Evolutionary conservation across 2,113 vertebrate genomes (phyloP).

Genomic region (Rhinopithecus roxellana): DNA sequence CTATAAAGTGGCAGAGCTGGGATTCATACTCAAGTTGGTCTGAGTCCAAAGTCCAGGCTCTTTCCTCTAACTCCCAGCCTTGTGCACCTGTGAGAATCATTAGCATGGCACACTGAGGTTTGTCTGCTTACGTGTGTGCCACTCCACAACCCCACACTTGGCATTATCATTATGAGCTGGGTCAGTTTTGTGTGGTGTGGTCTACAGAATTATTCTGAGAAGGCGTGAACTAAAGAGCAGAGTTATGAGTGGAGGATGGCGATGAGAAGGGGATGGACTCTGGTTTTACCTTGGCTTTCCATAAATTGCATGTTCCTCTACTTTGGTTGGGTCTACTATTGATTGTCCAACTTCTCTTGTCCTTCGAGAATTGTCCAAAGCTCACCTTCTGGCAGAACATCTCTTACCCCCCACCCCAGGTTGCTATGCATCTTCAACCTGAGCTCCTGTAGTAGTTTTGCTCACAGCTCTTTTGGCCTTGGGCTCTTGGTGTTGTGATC

Average conservation of each 20-base stretch:
- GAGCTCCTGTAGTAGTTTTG: not conserved
- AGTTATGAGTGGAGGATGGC: not conserved
- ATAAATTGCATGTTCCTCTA: not conserved
- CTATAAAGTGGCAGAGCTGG: not conserved
- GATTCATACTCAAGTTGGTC: not conserved
- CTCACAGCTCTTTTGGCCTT: not conserved
- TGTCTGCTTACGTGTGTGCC: not conserved
- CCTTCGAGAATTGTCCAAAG: not conserved
- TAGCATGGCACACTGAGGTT: accelerated
- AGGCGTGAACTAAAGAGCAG: not conserved
- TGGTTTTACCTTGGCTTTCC: not conserved
- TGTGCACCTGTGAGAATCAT: not conserved
- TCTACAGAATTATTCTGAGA: not conserved
- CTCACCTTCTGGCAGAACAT: not conserved
- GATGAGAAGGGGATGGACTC: not conserved
- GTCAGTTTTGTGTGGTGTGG: not conserved
- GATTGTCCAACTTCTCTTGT: not conserved
- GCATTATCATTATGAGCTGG: not conserved
- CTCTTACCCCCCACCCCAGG: not conserved
- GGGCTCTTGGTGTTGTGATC: not conserved
- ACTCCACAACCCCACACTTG: not conserved
- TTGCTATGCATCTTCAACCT: not conserved
- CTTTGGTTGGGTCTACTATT: not conserved
- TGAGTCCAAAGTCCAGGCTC: not conserved
- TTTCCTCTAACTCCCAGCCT: not conserved